Percentiles rank a stretch among this genome's conserved stretches.
phyloP scores from a whole-genome alignment of 2,797 vertebrate species.

The Cossypha niveicapilla region DNA sequence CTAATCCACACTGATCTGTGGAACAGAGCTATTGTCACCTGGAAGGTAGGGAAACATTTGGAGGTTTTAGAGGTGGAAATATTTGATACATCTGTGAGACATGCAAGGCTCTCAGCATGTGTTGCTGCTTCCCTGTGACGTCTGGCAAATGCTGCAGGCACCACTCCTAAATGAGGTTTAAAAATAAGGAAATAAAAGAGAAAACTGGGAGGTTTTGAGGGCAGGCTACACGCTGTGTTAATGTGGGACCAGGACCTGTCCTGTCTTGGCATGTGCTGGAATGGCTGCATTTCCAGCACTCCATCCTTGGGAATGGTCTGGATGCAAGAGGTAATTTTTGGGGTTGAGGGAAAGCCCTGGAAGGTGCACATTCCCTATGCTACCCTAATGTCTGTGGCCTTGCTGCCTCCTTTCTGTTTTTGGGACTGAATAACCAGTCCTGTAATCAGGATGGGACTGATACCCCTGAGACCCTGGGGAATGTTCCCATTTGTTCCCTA shows the following conservation, averaged over 20 bases:
- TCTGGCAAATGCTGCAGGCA: constrained; percentile 33
- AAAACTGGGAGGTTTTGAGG: not conserved
- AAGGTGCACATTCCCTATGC: not conserved
- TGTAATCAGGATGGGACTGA: not conserved
- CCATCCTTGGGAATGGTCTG: not conserved
- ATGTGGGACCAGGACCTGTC: accelerated
- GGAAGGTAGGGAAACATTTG: not conserved
- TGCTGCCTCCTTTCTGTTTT: not conserved
- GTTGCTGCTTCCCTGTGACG: not conserved
- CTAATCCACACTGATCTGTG: not conserved
- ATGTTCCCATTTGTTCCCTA: not conserved
- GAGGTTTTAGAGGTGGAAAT: not conserved
- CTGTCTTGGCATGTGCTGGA: not conserved
- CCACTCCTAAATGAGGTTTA: not conserved
- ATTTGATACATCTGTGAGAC: constrained; percentile 24
- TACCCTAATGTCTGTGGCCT: not conserved
- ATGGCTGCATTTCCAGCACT: not conserved
- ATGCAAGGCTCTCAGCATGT: not conserved
- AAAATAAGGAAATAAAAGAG: not conserved
- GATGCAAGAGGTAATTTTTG: not conserved
- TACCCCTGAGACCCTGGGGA: not conserved
- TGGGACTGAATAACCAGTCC: not conserved
- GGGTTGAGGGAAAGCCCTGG: not conserved
- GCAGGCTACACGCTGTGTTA: accelerated
- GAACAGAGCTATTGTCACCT: constrained; percentile 12